Evolutionary conservation across 1,140 invertebrate genomes (phyloP).

Genomic region (Trichonephila clavipes): DNA sequence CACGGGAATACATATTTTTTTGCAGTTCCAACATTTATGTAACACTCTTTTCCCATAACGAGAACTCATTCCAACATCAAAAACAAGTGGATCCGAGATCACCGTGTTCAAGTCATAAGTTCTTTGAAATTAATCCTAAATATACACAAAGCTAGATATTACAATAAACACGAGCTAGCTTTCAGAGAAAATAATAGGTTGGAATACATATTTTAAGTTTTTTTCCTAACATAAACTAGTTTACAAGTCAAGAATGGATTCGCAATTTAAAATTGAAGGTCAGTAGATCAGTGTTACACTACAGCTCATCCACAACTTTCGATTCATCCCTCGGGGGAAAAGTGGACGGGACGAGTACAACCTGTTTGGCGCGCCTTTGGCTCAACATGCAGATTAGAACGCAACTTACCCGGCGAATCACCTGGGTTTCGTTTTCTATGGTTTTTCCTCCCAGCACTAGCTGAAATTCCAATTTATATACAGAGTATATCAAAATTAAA

Average conservation of each 20-base stretch:
- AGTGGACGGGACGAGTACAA: constrained; percentile 50
- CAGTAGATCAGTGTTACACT: constrained; percentile 72
- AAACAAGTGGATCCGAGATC: too few relatives aligned
- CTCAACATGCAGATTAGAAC: neutral
- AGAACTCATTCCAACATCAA: too few relatives aligned
- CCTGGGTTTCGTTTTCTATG: neutral
- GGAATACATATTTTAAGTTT: too few relatives aligned
- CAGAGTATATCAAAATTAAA: too few relatives aligned
- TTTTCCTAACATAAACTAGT: constrained; percentile 3
- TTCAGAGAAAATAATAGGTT: too few relatives aligned
- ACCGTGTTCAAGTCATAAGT: too few relatives aligned
- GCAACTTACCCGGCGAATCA: neutral
- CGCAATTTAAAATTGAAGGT: constrained; percentile 44
- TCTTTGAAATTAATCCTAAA: too few relatives aligned
- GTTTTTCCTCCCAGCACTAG: neutral
- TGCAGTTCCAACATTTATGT: too few relatives aligned
- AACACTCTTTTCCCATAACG: too few relatives aligned
- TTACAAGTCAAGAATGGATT: constrained; percentile 10
- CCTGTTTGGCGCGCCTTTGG: constrained; percentile 23
- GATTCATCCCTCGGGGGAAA: neutral
- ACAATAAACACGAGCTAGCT: too few relatives aligned
- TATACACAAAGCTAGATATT: too few relatives aligned
- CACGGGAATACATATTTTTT: too few relatives aligned
- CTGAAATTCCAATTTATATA: neutral
- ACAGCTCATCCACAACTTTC: neutral